Base-by-base conservation (phyloP, 2,888 invertebrate genomes). In the Caenorhabditis japonica region DNA sequence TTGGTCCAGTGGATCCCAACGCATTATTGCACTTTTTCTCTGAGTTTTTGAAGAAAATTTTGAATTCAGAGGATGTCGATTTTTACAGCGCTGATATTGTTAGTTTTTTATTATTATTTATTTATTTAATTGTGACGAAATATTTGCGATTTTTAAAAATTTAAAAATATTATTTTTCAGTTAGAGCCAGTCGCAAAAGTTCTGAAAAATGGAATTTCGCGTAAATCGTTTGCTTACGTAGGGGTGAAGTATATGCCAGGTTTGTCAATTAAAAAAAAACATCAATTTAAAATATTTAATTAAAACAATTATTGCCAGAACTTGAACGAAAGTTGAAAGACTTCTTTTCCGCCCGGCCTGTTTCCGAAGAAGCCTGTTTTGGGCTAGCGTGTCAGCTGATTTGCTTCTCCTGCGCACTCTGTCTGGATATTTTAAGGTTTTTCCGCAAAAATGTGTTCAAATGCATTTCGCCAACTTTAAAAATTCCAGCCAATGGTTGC, bases 401-500 rank as follows among this genome's bases (percentile, higher is more conserved):
- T 13, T 4, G 3, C 4, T 47, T 47, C 27, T 15, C 17, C 4
- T 17, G 4, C 15, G 12, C 33, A 3, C 30, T 47, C 33, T 47
- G 47, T 13, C 30, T 47, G 10, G 47, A 47, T 17, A 30, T 47
- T 30, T 8, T 47, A 10, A 47, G 47, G 47, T 47, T 17, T 17
- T 12, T 43, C 4, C n/a, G n/a, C n/a, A n/a, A n/a, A n/a, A n/a
- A n/a, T n/a, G n/a, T n/a, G n/a, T n/a, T n/a, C n/a, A n/a, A n/a
- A n/a, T n/a, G n/a, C n/a, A n/a, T n/a, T n/a, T n/a, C n/a, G n/a
- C n/a, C n/a, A n/a, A n/a, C 15, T 36, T 8, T 15, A 15, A 36
- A n/a, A 12, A 8, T 36, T 36, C 10, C 36, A 36, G 36, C 15
- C n/a, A 39, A 4, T 4, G 15, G 10, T 8, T 39, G 39, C 15